Evolutionary conservation across 2,113 vertebrate genomes (phyloP), one percentile per base, ranked within the genome.

Genomic region (Ammodytes dubius): DNA sequence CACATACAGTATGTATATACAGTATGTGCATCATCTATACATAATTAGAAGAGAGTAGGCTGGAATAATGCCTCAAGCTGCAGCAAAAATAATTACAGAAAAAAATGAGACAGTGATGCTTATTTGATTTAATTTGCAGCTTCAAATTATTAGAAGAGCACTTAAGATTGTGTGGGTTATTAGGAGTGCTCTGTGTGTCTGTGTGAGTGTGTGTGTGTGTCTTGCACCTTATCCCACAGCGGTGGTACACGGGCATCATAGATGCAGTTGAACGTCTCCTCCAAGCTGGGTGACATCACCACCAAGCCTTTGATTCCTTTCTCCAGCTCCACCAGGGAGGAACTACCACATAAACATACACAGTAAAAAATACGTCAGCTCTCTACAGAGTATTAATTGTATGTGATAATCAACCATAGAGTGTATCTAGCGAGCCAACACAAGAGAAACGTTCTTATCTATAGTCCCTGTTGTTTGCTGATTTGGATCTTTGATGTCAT

Each of bases 261-360:
- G 71, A 98, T 97, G 81, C 92, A 96, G 79, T 94, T 92, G 90
- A 97, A 98, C 40, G 94, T 97, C 92, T 98, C 96, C 87, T 98
- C 96, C 90, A 97, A 92, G 64, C 92, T 95, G 7, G 95, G 93
- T 4, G 96, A 97, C 97, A 98, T 97, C 90, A 98, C 96, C 57
- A 97, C 96, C 42, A 96, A 93, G 5, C 97, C 96, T 87, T 95
- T 96, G 76, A 98, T 97, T 7, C 96, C 96, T 60, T 92, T 96
- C 90, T 97, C 96, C 77, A 98, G 92, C 76, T 97, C 95, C 56
- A 86, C 82, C 82, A 98, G 90, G 7, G 97, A 97, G 0, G 74
- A 91, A 37, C 97, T 97, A 47, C 79, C n/a, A 85, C 27, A 87
- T 47, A 84, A 40, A 87, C 57, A 81, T 12, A 85, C 40, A 80